phyloP scores from a whole-genome alignment of 2,888 invertebrate species.

The Oconnorella tubifera region DNA sequence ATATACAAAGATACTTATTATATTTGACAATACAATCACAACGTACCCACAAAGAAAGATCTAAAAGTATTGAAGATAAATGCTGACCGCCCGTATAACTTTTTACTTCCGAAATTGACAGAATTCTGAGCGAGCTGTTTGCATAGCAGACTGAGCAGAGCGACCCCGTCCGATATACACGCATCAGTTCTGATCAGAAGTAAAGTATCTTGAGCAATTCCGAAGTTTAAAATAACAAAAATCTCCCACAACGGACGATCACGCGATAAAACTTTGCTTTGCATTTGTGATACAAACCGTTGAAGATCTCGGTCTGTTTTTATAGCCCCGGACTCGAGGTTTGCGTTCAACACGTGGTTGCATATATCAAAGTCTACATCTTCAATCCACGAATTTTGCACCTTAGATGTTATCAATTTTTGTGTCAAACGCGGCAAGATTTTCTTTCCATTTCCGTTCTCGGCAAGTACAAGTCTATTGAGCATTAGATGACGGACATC shows the following conservation, averaged over 20 bases:
- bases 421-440: slow-evolving; percentile 59
- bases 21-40: too few relatives aligned
- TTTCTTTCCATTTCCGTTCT: slow-evolving; percentile 49
- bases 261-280: slow-evolving; percentile 50
- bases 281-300: background rate
- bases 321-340: background rate
- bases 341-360: slow-evolving; percentile 57
- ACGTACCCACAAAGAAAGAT: slow-evolving; percentile 59
- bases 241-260: slow-evolving; percentile 62
- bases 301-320: background rate
- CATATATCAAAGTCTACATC: slow-evolving; percentile 59
- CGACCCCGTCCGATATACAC: slow-evolving; percentile 60
- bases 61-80: slow-evolving; percentile 57
- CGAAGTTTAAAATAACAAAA: slow-evolving; percentile 58
- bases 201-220: slow-evolving; percentile 55
- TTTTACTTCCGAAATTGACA: slow-evolving; percentile 44
- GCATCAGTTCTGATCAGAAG: slow-evolving; percentile 60
- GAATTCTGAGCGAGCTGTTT: slow-evolving; percentile 48
- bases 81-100: slow-evolving; percentile 55
- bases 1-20: too few relatives aligned
- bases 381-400: slow-evolving; percentile 59
- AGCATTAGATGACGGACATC: slow-evolving; percentile 58
- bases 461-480: slow-evolving; percentile 55
- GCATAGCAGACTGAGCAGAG: slow-evolving; percentile 56
- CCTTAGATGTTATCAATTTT: slow-evolving; percentile 53